phyloP scores from a whole-genome alignment of 53 echinoderm and acorn worm genomes.

The Henricia sp. region DNA sequence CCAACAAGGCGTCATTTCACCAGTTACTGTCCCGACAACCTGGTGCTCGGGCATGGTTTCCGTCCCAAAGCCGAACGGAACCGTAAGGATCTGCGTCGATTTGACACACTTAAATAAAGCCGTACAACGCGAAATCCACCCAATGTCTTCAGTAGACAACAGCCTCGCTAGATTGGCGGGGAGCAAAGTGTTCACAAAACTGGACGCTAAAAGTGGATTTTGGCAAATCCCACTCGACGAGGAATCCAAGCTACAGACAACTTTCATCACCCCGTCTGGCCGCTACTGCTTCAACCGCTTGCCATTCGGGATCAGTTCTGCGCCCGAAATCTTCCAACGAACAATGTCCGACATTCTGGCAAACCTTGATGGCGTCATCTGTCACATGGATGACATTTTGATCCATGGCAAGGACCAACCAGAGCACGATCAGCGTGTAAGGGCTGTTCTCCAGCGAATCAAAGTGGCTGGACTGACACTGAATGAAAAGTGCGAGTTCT shows the following conservation, averaged over 20 bases:
- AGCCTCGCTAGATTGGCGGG: constrained; percentile 30
- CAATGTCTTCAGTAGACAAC: constrained; percentile 38
- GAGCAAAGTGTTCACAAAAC: constrained; percentile 41
- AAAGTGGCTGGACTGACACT: constrained; percentile 23
- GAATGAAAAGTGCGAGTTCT: constrained; percentile 58
- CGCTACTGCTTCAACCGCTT: constrained; percentile 57
- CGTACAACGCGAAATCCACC: neutral
- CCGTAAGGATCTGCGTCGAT: constrained; percentile 64
- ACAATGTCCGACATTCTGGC: constrained; percentile 54
- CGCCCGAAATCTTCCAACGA: constrained; percentile 65
- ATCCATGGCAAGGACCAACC: constrained; percentile 19
- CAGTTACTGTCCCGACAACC: constrained; percentile 30
- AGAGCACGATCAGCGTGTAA: constrained; percentile 40
- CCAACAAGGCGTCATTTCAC: constrained; percentile 61
- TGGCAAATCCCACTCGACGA: constrained; percentile 64
- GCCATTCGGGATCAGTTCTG: constrained; percentile 63
- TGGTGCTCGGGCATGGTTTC: constrained; percentile 24
- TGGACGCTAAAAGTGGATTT: constrained; percentile 66
- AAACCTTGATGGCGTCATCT: constrained; percentile 50
- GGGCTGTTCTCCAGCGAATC: constrained; percentile 22
- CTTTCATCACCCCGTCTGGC: too few species aligned
- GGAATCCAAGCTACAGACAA: neutral
- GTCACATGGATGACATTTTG: constrained; percentile 53
- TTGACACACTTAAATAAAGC: constrained; percentile 40
- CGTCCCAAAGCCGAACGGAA: constrained; percentile 34